These are phyloP conservation scores for Glaucidium brasilianum DNA, from an alignment of 2,113 vertebrate species.

Conservation along the genomic window DNA sequence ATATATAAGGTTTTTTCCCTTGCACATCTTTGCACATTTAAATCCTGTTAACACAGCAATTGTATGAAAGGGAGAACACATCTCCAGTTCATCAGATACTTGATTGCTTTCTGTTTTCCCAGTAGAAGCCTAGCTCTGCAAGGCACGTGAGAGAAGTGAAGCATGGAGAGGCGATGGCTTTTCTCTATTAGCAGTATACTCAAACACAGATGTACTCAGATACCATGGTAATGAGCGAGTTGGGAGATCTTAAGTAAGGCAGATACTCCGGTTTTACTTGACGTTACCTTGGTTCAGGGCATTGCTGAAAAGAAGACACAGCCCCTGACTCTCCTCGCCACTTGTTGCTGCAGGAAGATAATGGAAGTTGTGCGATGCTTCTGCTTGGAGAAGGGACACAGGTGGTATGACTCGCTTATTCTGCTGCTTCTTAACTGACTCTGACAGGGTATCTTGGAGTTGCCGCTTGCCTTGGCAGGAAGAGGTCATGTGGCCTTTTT, in stretches of 20 bases:
- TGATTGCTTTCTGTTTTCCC: neutral
- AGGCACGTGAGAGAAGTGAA: neutral
- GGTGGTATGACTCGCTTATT: neutral
- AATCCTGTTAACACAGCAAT: neutral
- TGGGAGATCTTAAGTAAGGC: neutral
- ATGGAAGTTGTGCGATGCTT: fast-evolving
- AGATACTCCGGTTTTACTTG: neutral
- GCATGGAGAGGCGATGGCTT: neutral
- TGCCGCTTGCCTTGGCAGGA: neutral
- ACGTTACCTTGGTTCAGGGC: neutral
- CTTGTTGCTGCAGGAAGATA: neutral
- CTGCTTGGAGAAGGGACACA: neutral
- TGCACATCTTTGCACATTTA: neutral
- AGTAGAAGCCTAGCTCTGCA: neutral
- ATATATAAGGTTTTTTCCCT: too few species aligned
- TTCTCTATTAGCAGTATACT: neutral
- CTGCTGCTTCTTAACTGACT: neutral
- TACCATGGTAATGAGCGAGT: fast-evolving
- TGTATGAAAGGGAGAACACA: neutral
- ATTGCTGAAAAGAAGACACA: neutral
- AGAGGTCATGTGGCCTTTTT: neutral
- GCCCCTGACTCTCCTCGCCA: neutral
- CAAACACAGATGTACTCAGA: neutral
- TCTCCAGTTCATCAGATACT: neutral
- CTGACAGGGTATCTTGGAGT: neutral